Percentiles rank a stretch among this genome's conserved stretches.
phyloP scores from a whole-genome alignment of 1,140 invertebrate species.

The Drosophila takahashii region DNA sequence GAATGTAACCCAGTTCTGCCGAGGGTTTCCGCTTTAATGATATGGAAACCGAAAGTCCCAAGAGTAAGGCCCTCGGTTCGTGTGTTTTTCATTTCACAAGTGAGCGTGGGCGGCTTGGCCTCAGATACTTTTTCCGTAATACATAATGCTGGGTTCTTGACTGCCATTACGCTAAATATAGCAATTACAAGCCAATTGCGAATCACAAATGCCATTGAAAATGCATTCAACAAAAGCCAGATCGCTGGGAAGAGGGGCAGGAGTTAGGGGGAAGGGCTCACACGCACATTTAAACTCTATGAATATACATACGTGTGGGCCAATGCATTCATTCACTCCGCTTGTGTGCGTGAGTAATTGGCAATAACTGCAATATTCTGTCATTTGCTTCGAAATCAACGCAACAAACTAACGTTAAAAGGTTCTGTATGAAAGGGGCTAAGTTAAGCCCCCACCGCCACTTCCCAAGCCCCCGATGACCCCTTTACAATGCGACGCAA shows the following conservation, averaged over 20 bases:
- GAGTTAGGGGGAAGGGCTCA: conserved; percentile 11
- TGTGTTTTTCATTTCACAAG: conserved; percentile 21
- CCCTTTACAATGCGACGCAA: conserved; percentile 27
- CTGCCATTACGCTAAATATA: conserved; percentile 79
- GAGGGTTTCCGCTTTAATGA: conserved; percentile 62
- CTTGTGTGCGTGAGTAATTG: conserved; percentile 44
- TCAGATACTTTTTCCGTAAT: conserved; percentile 36
- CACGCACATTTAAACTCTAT: conserved; percentile 46
- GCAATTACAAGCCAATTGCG: conserved; percentile 80
- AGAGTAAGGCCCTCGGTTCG: conserved; percentile 12
- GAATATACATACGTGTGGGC: conserved; percentile 14
- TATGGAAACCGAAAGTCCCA: conserved; percentile 71
- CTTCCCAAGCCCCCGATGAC: conserved; percentile 15
- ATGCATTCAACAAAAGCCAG: conserved; percentile 65
- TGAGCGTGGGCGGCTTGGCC: conserved; percentile 21
- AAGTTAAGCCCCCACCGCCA: background rate
- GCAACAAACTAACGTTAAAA: conserved; percentile 51
- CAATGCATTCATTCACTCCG: background rate
- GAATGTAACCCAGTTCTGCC: conserved; percentile 62
- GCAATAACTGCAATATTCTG: conserved; percentile 56
- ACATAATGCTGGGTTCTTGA: conserved; percentile 67
- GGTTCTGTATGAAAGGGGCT: background rate
- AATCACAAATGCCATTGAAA: conserved; percentile 81
- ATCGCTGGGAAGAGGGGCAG: conserved; percentile 1
- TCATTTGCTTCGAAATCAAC: conserved; percentile 67